Base-by-base conservation (phyloP, 1,140 invertebrate species). In the Nomia melanderi region DNA sequence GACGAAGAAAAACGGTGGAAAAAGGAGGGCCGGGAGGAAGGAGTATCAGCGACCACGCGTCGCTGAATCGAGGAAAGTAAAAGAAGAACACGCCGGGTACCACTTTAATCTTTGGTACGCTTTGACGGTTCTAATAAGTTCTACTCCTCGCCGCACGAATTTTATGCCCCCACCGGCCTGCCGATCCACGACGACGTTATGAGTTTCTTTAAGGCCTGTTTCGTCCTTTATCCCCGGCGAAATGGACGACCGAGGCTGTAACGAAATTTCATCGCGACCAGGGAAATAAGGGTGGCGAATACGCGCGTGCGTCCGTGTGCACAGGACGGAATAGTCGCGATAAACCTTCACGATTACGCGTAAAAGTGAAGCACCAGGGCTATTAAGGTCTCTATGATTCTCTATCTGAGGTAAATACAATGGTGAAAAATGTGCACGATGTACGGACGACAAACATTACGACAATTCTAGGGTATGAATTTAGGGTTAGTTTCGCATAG, bases 81-180 rank as follows among this genome's bases (percentile, higher is more conserved):
- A 67, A n/a, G 77, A 44, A 50, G 56, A 31, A 14, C 31, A 27
- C 6, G 71, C 25, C 31, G 5, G 25, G 12, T 11, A 27, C 23
- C 8, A 65, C 64, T 77, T 77, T 79, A 79, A 79, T 77, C 78
- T 75, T 69, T 76, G 33, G 31, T 70, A 67, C 60, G 78, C 73
- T 79, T 79, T 77, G 73, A 70, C 57, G 78, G 47, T 70, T 77
- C 65, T 77, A 69, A 79, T 70, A 69, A 70, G 64, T 70, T 62
- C 33, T 59, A 25, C 27, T 20, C 11, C 17, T n/a, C 33, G 5
- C 23, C 8, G 41, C 50, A 67, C 44, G 59, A 74, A 78, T 78
- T 74, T 78, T 69, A 23, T 69, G n/a, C 53, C 57, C 20, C n/a
- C 23, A 17, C 6, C 20, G n/a, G 33, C 2, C 36, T 20, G 11